A percentile compares a stretch with the other conserved stretches of the same genome.
Conservation (phyloP, 2,113 vertebrate species). For the Nerophis lumbriciformis region DNA sequence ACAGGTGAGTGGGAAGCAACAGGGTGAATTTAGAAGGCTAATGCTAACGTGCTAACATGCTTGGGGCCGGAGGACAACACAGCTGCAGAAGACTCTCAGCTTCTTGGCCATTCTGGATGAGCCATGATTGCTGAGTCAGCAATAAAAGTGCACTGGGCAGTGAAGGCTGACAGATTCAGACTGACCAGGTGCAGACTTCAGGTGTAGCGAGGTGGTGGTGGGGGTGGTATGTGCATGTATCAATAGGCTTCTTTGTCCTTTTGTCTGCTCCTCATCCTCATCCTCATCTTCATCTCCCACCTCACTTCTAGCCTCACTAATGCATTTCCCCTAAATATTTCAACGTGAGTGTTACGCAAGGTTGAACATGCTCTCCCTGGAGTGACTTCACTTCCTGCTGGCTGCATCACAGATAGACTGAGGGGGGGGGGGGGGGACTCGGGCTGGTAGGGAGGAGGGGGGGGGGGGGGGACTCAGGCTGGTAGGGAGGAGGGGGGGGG, state of each 20-base stretch:
- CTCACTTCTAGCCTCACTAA: constrained; percentile 48
- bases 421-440: too few relatives aligned
- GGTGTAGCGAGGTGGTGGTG: constrained; percentile 24
- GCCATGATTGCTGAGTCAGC: constrained; percentile 52
- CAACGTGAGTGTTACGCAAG: constrained; percentile 45
- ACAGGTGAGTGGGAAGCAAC: background rate
- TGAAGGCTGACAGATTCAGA: constrained; percentile 22
- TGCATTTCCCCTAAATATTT: constrained; percentile 73
- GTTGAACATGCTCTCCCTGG: constrained; percentile 30
- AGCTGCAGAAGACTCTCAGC: constrained; percentile 25
- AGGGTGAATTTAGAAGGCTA: background rate
- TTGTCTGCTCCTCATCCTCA: background rate
- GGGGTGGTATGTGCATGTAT: constrained; percentile 4
- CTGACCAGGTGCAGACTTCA: constrained; percentile 10
- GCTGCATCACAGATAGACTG: too few relatives aligned
- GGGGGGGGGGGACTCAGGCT: too few relatives aligned
- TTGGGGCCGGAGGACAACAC: background rate
- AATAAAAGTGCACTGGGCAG: constrained; percentile 26
- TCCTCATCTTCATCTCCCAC: constrained; percentile 22
- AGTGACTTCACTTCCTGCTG: background rate
- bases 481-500: too few relatives aligned
- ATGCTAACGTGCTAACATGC: background rate
- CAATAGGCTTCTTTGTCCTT: background rate
- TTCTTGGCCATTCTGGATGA: constrained; percentile 13
- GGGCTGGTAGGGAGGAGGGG: too few relatives aligned